Conservation (phyloP, 2,797 vertebrate genomes). For the Hypotaenidia okinawae region DNA sequence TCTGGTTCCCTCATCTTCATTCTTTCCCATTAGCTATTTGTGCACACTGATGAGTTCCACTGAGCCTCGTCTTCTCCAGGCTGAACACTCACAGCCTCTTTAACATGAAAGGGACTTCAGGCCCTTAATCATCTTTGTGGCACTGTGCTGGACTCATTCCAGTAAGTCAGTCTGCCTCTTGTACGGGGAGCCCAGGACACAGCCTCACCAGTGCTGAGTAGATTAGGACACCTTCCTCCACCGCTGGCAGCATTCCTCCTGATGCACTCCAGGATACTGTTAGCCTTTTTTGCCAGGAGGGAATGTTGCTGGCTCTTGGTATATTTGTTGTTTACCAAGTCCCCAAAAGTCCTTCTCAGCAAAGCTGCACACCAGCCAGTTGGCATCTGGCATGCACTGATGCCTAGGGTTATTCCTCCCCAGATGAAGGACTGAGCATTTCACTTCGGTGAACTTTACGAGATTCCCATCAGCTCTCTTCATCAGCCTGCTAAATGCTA, state of each 20-base stretch:
- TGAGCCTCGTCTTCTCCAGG: background rate
- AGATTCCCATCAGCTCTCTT: background rate
- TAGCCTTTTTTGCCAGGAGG: background rate
- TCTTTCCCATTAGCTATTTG: background rate
- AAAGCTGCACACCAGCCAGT: background rate
- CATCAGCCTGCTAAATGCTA: background rate
- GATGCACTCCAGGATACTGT: background rate
- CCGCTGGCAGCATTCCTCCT: rapidly evolving
- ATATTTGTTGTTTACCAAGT: background rate
- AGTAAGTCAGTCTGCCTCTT: background rate
- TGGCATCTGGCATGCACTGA: background rate
- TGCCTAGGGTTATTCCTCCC: background rate
- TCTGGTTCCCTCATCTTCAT: background rate
- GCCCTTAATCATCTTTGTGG: background rate
- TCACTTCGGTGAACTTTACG: background rate
- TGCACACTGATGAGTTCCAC: background rate
- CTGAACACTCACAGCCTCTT: background rate
- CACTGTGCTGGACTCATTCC: background rate
- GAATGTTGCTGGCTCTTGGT: background rate
- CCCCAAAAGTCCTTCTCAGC: background rate
- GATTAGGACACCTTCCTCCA: too few species aligned
- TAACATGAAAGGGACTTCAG: background rate
- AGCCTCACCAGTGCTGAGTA: background rate
- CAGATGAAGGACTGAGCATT: background rate
- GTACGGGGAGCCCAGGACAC: background rate